phyloP scores from a whole-genome alignment of 1,140 invertebrate genomes.

The Chlorops oryzae region DNA sequence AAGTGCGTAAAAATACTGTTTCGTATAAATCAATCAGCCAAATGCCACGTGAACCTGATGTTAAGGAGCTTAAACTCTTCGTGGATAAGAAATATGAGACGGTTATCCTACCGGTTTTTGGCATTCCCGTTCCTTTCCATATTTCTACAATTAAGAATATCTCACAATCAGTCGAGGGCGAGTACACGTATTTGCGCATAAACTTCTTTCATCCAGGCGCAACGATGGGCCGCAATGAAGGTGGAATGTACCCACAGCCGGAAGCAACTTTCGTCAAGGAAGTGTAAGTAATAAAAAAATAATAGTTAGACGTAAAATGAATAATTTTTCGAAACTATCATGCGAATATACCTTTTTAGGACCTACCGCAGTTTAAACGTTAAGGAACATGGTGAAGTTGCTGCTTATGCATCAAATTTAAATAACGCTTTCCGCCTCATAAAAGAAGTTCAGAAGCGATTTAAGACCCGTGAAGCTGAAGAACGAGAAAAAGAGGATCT shows the following conservation, averaged over 20 bases:
- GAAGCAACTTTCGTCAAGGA: conserved; percentile 98
- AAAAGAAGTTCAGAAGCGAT: conserved; percentile 99
- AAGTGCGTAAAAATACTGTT: conserved; percentile 87
- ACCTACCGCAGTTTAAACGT: conserved; percentile 98
- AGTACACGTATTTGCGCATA: conserved; percentile 97
- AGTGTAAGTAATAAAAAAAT: conserved; percentile 63
- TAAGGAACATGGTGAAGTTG: conserved; percentile 95
- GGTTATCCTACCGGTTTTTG: conserved; percentile 93
- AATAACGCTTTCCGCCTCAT: conserved; percentile 95
- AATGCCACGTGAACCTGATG: conserved; percentile 89
- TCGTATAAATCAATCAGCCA: conserved; percentile 91
- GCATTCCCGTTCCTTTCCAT: conserved; percentile 93
- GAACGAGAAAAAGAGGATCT: conserved; percentile 97
- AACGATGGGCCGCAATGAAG: conserved; percentile 88
- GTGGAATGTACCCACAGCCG: conserved; percentile 82
- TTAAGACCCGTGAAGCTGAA: conserved; percentile 95
- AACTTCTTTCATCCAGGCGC: conserved; percentile 99
- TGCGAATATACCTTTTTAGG: conserved; percentile 53
- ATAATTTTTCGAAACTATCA: too few species aligned
- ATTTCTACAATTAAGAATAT: conserved; percentile 99
- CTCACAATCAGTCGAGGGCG: conserved; percentile 95
- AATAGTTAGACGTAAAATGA: conserved; percentile 4
- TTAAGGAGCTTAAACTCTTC: conserved; percentile 90
- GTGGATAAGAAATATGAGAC: conserved; percentile 98
- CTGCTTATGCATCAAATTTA: conserved; percentile 90